Percentiles rank a stretch among this genome's conserved stretches.
These are phyloP conservation scores for Grammomys surdaster DNA, from an alignment of 2,113 vertebrate species.

Conservation along the genomic window DNA sequence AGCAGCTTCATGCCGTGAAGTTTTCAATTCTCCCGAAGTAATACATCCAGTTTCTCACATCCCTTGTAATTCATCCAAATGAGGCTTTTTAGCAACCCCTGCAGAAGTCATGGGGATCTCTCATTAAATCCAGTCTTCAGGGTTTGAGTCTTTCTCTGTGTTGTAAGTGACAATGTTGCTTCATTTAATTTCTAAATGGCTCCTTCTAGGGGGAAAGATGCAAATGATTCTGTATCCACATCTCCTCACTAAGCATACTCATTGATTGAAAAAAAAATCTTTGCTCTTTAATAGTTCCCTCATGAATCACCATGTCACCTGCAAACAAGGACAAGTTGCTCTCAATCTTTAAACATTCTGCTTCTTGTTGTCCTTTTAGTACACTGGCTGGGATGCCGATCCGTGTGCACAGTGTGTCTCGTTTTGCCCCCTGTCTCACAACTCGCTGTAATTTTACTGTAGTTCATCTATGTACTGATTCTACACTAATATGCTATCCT, in stretches of 20 bases:
- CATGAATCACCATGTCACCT: background rate
- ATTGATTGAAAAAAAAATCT: background rate
- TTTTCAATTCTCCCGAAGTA: background rate
- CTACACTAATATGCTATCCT: background rate
- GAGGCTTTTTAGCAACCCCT: background rate
- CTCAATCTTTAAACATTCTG: background rate
- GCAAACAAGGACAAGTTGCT: background rate
- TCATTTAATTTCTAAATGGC: constrained; percentile 20
- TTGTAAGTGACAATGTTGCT: background rate
- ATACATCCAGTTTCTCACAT: fast-evolving
- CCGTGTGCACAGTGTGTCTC: too few relatives aligned
- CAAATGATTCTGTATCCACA: background rate
- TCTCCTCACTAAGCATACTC: background rate
- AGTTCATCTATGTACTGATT: background rate
- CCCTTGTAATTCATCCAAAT: background rate
- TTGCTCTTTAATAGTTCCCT: background rate
- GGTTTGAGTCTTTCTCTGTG: background rate
- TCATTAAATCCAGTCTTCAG: background rate
- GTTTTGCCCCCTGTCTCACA: background rate
- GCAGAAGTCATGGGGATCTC: background rate
- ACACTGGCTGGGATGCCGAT: background rate
- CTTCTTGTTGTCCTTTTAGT: background rate
- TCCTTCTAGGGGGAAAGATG: background rate
- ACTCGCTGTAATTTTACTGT: too few relatives aligned
- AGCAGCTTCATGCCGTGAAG: background rate